A percentile compares a stretch with the other conserved stretches of the same genome.
Evolutionary conservation across 1,140 invertebrate species (phyloP).

Genomic region (Metaphire vulgaris): DNA sequence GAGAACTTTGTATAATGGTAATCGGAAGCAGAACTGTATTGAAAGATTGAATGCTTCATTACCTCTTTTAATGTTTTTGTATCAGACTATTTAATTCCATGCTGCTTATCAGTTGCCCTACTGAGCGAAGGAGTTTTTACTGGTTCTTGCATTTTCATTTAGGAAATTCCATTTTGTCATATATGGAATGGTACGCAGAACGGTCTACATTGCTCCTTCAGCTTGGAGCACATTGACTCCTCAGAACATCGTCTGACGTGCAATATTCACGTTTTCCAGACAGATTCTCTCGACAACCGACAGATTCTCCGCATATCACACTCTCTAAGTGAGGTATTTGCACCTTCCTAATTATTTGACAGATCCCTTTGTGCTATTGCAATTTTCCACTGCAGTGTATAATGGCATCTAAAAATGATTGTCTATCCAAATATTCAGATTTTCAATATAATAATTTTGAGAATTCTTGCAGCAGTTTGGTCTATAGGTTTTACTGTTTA

Average conservation of each 20-base stretch:
- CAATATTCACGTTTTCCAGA: slow-evolving; percentile 54
- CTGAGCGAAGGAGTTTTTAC: no score
- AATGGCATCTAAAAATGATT: neutral
- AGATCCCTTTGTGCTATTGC: neutral
- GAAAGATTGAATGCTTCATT: no score
- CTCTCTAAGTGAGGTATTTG: slow-evolving; percentile 50
- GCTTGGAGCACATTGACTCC: slow-evolving; percentile 59
- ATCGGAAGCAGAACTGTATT: no score
- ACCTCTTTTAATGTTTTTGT: no score
- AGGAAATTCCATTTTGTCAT: slow-evolving; percentile 81
- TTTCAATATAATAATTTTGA: neutral
- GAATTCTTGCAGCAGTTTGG: no score
- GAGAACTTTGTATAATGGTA: no score
- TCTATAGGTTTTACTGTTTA: no score
- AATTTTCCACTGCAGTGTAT: neutral
- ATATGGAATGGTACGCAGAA: slow-evolving; percentile 81
- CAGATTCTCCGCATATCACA: slow-evolving; percentile 55
- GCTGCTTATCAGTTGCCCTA: no score
- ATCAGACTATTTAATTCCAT: no score
- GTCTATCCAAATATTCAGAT: neutral
- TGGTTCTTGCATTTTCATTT: no score
- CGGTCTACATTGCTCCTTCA: slow-evolving; percentile 78
- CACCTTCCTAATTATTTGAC: neutral
- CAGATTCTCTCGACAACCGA: slow-evolving; percentile 54
- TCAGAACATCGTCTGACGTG: slow-evolving; percentile 41